Base-by-base conservation (phyloP, 2,888 invertebrate genomes). In the Cataglyphis livida region DNA sequence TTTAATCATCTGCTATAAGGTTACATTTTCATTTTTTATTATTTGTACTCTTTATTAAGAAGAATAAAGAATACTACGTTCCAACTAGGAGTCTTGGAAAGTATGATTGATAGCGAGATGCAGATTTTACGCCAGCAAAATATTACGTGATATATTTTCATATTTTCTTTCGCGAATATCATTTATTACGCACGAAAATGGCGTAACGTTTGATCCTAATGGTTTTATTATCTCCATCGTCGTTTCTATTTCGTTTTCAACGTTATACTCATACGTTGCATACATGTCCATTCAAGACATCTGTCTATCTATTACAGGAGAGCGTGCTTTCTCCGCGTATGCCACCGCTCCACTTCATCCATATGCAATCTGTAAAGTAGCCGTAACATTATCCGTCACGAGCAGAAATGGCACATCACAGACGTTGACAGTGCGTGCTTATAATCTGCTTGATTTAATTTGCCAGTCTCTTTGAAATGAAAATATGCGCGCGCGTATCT, bases 361-460 rank as follows among this genome's bases (percentile, higher is more conserved):
- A 79, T 79, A 79, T 79, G 78, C 78, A 79, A 79, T 79, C 78
- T 79, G 70, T 59, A 79, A 79, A 79, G 78, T 79, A 79, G 78
- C 78, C 70, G 78, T 70, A 79, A 79, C 78, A 79, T 79, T 59
- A 79, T 32, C 78, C 28, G 78, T 70, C 78, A 57, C 32, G 25
- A 35, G 59, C 78, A n/a, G 59, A 78, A 70, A 70, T 44, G 32
- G 44, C 57, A 32, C 59, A 57, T 78, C 44, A 61, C 35, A 70
- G 78, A 59, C 59, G 70, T 70, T 79, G 59, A 79, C 70, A 70
- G 70, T 25, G 25, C 18, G 25, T 25, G 44, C 59, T 21, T 35
- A 79, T 44, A 35, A 70, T 79, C 66, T 59, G 70, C 32, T 21
- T n/a, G 57, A 70, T 59, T 78, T 70, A 59, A 79, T 79, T 70